phyloP scores from a whole-genome alignment of 2,888 invertebrate genomes.

The Cremastobaeus sp. region DNA sequence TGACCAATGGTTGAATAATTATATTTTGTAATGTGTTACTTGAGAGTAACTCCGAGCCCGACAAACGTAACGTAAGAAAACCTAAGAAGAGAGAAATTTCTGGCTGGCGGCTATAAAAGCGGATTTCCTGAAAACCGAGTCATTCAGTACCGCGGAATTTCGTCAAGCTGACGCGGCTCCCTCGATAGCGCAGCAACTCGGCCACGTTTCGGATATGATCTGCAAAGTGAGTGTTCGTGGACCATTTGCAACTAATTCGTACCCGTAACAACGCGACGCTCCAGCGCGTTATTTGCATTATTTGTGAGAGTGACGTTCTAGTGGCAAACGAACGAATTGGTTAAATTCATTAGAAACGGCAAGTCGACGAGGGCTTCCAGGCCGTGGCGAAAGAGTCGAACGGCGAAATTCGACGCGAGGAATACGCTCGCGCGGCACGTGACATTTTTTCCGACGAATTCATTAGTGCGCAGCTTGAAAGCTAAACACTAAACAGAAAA shows the following conservation, averaged over 20 bases:
- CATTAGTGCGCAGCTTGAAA: conserved; percentile 43
- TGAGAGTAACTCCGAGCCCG: conserved; percentile 40
- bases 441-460: conserved; percentile 36
- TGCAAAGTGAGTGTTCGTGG: conserved; percentile 57
- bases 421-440: conserved; percentile 11
- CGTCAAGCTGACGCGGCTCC: conserved; percentile 10
- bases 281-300: not conserved
- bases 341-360: not conserved
- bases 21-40: conserved; percentile 70
- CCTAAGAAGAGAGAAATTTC: conserved; percentile 60
- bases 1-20: conserved; percentile 71
- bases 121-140: conserved; percentile 37
- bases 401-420: conserved; percentile 2
- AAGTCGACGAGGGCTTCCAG: not conserved
- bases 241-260: not conserved
- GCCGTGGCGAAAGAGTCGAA: not conserved
- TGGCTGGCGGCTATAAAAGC: conserved; percentile 62
- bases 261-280: too few species aligned
- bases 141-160: conserved; percentile 58
- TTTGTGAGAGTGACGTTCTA: conserved; percentile 17
- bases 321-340: not conserved
- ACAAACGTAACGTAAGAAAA: conserved; percentile 42
- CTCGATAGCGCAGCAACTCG: not conserved
- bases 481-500: conserved; percentile 34
- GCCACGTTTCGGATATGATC: conserved; percentile 32